Evolutionary conservation across 1,140 invertebrate species (phyloP).

Genomic region (Ips nitidus): DNA sequence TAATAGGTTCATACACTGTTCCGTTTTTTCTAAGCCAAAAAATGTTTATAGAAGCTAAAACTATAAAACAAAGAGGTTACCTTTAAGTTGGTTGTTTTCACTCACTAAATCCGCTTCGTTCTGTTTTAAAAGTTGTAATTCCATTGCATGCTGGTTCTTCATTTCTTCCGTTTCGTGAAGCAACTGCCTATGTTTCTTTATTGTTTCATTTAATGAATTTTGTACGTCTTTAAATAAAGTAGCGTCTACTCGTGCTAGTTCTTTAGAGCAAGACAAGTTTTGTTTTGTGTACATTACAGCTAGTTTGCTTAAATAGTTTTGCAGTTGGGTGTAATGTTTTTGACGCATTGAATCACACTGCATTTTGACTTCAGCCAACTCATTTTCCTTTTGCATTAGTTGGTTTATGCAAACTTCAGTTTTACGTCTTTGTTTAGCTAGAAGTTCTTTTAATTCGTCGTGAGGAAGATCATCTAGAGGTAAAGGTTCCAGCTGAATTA

Average conservation of each 20-base stretch:
- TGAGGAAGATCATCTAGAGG: no score
- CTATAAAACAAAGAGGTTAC: constrained; percentile 7
- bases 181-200: constrained; percentile 48
- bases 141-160: constrained; percentile 29
- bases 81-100: constrained; percentile 48
- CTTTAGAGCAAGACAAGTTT: background rate
- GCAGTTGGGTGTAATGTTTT: background rate
- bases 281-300: background rate
- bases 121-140: constrained; percentile 40
- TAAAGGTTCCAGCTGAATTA: no score
- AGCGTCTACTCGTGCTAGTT: constrained; percentile 5
- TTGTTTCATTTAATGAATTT: constrained; percentile 44
- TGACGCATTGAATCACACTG: background rate
- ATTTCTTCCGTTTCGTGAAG: constrained; percentile 45
- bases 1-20: background rate
- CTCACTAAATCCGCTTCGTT: constrained; percentile 41
- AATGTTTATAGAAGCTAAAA: background rate
- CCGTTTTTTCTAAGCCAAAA: constrained; percentile 13
- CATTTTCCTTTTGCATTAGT: background rate
- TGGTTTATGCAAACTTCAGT: no score
- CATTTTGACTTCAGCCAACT: background rate
- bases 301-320: constrained; percentile 4
- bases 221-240: constrained; percentile 22
- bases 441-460: no score
- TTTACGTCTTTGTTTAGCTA: no score